Evolutionary conservation across 2,113 vertebrate species (phyloP).

Genomic region (Microcebus ravelobensis): DNA sequence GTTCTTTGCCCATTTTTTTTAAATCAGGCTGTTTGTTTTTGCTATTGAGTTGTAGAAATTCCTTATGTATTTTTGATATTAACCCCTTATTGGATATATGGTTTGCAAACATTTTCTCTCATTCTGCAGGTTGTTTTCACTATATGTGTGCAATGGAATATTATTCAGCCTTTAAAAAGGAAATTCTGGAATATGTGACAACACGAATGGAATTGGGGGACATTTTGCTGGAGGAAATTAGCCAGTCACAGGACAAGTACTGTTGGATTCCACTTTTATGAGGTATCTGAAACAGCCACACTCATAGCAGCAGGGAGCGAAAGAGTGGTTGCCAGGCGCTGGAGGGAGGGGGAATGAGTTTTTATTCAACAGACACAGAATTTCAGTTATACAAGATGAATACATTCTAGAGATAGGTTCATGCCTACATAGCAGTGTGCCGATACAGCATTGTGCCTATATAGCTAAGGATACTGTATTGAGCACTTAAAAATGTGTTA

Average conservation of each 20-base stretch:
- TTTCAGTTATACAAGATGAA: not conserved
- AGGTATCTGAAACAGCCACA: no score
- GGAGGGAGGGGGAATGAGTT: fast-evolving
- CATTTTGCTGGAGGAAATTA: not conserved
- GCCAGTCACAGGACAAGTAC: not conserved
- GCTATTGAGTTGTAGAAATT: not conserved
- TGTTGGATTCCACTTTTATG: fast-evolving
- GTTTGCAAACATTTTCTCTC: not conserved
- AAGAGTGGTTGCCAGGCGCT: no score
- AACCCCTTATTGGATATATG: not conserved
- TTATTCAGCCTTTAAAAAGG: not conserved
- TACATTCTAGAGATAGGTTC: no score
- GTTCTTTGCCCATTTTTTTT: not conserved
- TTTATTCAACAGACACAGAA: fast-evolving
- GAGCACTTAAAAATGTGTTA: no score
- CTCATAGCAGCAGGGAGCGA: not conserved
- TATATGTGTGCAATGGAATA: not conserved
- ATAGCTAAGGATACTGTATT: fast-evolving
- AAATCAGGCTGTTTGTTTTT: not conserved
- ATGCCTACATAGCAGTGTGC: no score
- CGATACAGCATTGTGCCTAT: fast-evolving
- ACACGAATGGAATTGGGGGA: not conserved
- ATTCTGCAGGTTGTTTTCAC: not conserved
- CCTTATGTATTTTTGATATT: not conserved
- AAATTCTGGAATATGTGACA: not conserved